Evolutionary conservation across 2,113 vertebrate genomes (phyloP).

Genomic region (Mus pahari): DNA sequence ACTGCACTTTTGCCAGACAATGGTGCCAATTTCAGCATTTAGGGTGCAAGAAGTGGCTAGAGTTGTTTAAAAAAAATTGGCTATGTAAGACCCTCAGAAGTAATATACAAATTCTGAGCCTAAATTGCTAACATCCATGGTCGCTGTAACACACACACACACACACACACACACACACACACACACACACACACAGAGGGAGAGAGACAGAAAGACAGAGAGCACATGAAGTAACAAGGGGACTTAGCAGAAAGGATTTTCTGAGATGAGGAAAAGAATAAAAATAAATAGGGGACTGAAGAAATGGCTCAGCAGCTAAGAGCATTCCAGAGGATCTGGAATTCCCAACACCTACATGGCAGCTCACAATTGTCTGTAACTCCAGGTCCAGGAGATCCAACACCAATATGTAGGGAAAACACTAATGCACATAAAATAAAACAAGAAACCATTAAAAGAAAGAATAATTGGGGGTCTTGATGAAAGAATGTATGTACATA

Average conservation of each 20-base stretch:
- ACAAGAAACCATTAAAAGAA: background rate
- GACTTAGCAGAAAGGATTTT: background rate
- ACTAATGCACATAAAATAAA: background rate
- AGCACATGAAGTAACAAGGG: background rate
- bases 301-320: background rate
- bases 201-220: too few relatives aligned
- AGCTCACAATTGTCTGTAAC: background rate
- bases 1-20: background rate
- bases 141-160: background rate
- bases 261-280: background rate
- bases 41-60: background rate
- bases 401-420: background rate
- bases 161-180: background rate
- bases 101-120: background rate
- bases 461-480: background rate
- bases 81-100: background rate
- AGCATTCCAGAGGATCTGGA: background rate
- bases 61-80: background rate
- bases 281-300: background rate
- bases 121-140: background rate
- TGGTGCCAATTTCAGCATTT: background rate
- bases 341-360: background rate
- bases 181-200: background rate
- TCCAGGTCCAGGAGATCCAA: background rate
- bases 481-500: background rate